Base-by-base conservation (phyloP, 2,797 vertebrate species). In the Coregonus sp. region DNA sequence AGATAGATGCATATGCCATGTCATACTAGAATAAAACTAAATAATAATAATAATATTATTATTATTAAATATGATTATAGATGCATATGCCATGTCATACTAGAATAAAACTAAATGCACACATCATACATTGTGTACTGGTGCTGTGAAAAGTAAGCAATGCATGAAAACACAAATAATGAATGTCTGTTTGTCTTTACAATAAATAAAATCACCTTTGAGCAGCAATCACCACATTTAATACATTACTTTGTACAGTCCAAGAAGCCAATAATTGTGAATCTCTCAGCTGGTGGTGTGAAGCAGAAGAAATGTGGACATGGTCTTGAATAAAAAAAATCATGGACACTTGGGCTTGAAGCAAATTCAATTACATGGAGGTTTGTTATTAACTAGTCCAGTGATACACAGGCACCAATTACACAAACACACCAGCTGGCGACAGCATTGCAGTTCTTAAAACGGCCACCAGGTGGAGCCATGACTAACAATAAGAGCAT, bases 391-490 rank as follows among this genome's bases (percentile, higher is more conserved):
- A 56, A 70, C 40, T 51, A 37, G 61, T 66, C 33, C 33, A 54
- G 31, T 56, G 15, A 31, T 16, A 37, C 20, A 51, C 18, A 4
- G 14, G 20, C n/a, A 70, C 47, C 5, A 31, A 72, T 54, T 52
- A n/a, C 16, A 14, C 50, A 61, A 4, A n/a, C 29, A 56, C 15
- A 9, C 50, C 1, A 16, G 25, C 6, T 54, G 15, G 25, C 56
- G 25, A 59, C 15, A 69, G 25, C 14, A 18, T 11, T 70, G 35
- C 33, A 20, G 31, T 73, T 56, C 65, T 65, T 67, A 56, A 25
- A 63, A 61, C 5, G 31, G n/a, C 73, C 66, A 71, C 51, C 52
- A 78, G 66, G 66, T 35, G 72, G 77, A 74, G 77, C 66, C 29
- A 20, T 33, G 16, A 63, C 59, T 37, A 15, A 74, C 25, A 25